These are phyloP conservation scores for Troides aeacus DNA, from an alignment of 2,888 invertebrate species.

Conservation along the genomic window DNA sequence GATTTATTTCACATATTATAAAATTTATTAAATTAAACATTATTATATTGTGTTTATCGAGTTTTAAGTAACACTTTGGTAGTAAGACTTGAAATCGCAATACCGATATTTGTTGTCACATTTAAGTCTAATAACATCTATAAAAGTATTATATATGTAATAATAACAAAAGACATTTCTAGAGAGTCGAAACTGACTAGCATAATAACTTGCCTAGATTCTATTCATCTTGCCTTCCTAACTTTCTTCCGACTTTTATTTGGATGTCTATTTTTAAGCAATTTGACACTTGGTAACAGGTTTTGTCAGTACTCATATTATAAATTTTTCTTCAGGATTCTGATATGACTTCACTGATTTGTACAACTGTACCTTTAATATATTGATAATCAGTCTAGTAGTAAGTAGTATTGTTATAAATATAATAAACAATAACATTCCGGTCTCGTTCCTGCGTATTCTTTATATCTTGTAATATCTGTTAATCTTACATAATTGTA, in stretches of 20 bases:
- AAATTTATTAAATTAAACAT: too few relatives aligned
- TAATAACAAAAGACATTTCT: slow-evolving; percentile 9
- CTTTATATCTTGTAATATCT: neutral
- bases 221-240: neutral
- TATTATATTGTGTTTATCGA: too few relatives aligned
- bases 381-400: too few relatives aligned
- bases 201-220: slow-evolving; percentile 5
- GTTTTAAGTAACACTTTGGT: neutral
- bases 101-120: neutral
- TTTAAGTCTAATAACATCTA: neutral
- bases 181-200: slow-evolving; percentile 29
- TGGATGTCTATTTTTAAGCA: neutral
- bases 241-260: neutral
- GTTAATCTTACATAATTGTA: neutral
- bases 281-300: neutral
- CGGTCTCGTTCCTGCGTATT: too few relatives aligned
- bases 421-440: neutral
- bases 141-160: neutral
- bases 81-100: neutral
- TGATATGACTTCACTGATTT: too few relatives aligned
- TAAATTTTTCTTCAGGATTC: too few relatives aligned
- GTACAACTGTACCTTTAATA: too few relatives aligned
- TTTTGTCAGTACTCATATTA: too few relatives aligned
- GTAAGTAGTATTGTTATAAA: neutral
- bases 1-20: too few relatives aligned